Evolutionary conservation across 1,140 invertebrate species (phyloP), one percentile per base, ranked within the genome.

Genomic region (Arion vulgaris): DNA sequence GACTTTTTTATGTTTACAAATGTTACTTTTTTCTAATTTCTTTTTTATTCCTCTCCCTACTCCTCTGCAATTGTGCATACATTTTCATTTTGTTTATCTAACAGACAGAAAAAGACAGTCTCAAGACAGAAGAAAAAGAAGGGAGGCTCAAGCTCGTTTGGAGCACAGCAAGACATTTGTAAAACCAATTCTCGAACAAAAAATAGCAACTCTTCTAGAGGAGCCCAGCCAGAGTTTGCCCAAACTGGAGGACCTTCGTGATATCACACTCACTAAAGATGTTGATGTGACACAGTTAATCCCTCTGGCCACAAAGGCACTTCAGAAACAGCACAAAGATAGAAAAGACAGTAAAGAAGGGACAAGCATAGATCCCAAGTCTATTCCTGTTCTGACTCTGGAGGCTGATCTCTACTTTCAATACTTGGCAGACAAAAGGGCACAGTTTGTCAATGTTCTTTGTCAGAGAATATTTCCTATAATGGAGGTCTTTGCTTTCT

Each of bases 291-390:
- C 34, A 4, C 78, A 80, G 45, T 32, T 80, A 26, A 69, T 80
- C 15, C 28, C n/a, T 7, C 23, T 49, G 32, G 78, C 78, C 15
- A 13, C 66, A 32, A 80, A 45, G 28, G 68, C 34, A 1, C 51
- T 26, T 1, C 76, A 62, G 9, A n/a, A 9, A 15, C 78, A 71
- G 45, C 32, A 32, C 23, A 71, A 15, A 51, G 32, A 45, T 34
- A 15, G 36, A 39, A 28, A 28, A 32, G 45, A 79, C 19, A 28
- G 36, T 2, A 41, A n/a, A 36, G 77, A 80, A 34, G 75, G 75
- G 23, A 57, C 80, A 11, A 73, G 71, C 39, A 73, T 81, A 28
- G 71, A 81, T n/a, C 68, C 68, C n/a, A 81, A 81, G n/a, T 81
- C 80, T 72, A 38, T 81, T 1, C 69, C 69, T 17, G 45, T 73